Evolutionary conservation across 2,888 invertebrate genomes (phyloP).

Genomic region (Pammene fasciana): DNA sequence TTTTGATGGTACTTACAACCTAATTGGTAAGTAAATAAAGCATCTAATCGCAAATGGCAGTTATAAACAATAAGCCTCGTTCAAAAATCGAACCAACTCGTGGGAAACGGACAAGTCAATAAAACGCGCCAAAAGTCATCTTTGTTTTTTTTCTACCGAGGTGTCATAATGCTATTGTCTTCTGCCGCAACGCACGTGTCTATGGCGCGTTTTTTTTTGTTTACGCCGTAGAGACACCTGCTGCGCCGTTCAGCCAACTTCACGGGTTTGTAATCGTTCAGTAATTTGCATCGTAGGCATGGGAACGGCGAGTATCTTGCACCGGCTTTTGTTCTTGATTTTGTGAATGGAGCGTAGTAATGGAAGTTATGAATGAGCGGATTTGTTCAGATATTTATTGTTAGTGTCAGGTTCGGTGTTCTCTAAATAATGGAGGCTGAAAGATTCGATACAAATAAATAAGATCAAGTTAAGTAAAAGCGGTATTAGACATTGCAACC

Average conservation of each 20-base stretch:
- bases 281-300: conserved; percentile 37
- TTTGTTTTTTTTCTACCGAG: conserved; percentile 55
- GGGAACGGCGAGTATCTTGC: conserved; percentile 33
- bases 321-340: conserved; percentile 34
- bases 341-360: conserved; percentile 24
- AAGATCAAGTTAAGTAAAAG: too few relatives aligned
- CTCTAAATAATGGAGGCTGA: too few relatives aligned
- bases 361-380: conserved; percentile 22
- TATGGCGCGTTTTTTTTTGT: conserved; percentile 66
- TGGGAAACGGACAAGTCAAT: conserved; percentile 68
- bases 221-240: conserved; percentile 69
- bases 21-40: neutral
- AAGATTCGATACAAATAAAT: too few relatives aligned
- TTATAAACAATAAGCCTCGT: conserved; percentile 7
- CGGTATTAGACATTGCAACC: too few relatives aligned
- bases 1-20: neutral
- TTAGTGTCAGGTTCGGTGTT: neutral
- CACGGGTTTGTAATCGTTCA: conserved; percentile 50
- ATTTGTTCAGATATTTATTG: neutral
- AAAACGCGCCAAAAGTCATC: conserved; percentile 63
- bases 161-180: conserved; percentile 69
- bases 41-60: neutral
- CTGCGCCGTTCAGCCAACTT: conserved; percentile 73
- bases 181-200: conserved; percentile 79
- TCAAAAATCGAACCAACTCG: conserved; percentile 44